Base-by-base conservation (phyloP, 2,888 invertebrate genomes). In the Crepidodera aurea region DNA sequence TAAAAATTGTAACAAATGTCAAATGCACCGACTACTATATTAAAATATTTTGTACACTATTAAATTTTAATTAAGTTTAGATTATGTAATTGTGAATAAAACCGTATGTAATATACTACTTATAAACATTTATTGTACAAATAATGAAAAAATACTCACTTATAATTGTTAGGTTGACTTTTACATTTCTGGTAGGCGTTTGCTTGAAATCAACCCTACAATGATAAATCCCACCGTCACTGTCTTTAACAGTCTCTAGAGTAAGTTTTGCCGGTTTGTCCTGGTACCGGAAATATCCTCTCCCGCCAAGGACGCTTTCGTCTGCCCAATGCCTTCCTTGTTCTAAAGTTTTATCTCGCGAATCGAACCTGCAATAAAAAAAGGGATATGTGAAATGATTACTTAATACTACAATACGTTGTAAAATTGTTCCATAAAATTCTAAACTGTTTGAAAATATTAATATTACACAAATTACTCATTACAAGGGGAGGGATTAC, bases 191-290 rank as follows among this genome's bases (percentile, higher is more conserved):
- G 1, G 94, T 95, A 0, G 94, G 94, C 8, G 93, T 92, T 79
- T 92, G 91, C 78, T 90, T 91, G 83, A 94, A 95, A 84, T 95
- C 95, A 4, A 94, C 93, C 62, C 95, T 85, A 82, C 95, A 95
- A 65, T 93, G 86, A 82, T 94, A 94, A 65, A 92, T 85, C 10
- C 93, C 94, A 1, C 89, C 90, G 77, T 95, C 94, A 39, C 84
- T 84, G 65, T 90, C 89, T 56, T 86, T 84, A 53, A 93, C 90
- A 73, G 86, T 87, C 78, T 91, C 90, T 62, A 94, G 84, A 70
- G 88, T 88, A 68, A 94, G 84, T 66, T 89, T 89, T 1, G 93
- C 91, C 1, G 93, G 91, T 25, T 85, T 86, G 32, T 90, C 90
- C 42, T 88, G 85, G 51, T 90, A 88, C 60, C 88, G 84, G 83